Base-by-base conservation (phyloP, 2,113 vertebrate genomes). In the Sarotherodon lohbergeri region DNA sequence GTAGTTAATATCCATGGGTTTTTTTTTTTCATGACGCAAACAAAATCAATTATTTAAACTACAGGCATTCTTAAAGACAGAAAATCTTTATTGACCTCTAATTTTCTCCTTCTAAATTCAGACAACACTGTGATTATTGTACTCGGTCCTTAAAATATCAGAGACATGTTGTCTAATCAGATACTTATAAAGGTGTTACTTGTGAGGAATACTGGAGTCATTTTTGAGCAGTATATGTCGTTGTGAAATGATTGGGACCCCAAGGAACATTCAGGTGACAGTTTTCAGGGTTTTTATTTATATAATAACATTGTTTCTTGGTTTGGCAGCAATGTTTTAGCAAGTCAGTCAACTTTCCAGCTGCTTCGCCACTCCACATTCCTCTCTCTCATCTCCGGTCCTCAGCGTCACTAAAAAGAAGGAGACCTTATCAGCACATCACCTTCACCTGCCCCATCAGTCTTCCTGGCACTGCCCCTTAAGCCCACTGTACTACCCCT, bases 21-120 rank as follows among this genome's bases (percentile, higher is more conserved):
- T 0, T 8, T 0, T 0, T 8, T 57, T n/a, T 68, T 22, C 36
- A 14, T 68, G 11, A 68, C 0, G 4, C 34, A 22, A 68, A 68
- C 63, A 13, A 68, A 68, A 68, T 68, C 3, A 22, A 14, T 22
- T 13, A n/a, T 36, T 66, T 39, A 66, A 66, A 66, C 61, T 66
- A 68, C 3, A 68, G 63, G 36, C 36, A 68, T 22, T 41, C 11
- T 68, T 68, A n/a, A 22, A 22, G 63, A 22, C 63, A 68, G 19
- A 68, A 5, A 22, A 61, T 61, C 57, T 61, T 34, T 6, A 61
- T 34, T 34, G 34, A 8, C 63, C 11, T 68, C 27, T 0, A 59
- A 3, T 59, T 59, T 59, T 9, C 3, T 59, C 56, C 24, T 27
- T 27, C 27, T 57, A n/a, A 12, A 34, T 61, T 61, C 59, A 63